Base-by-base conservation (phyloP, 2,888 invertebrate genomes). In the Eristalinus sepulchralis region DNA sequence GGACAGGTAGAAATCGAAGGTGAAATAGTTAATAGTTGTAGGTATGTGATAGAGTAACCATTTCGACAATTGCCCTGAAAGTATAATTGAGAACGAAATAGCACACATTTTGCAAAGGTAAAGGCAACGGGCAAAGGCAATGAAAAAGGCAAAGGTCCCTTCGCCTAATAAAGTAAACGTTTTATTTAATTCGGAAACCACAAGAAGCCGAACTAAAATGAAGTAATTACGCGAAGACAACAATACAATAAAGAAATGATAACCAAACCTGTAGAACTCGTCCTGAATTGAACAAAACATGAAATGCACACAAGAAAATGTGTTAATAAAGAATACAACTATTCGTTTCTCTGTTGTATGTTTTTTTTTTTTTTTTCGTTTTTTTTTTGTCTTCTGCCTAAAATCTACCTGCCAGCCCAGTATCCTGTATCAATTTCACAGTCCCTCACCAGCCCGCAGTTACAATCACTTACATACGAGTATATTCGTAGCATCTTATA, bases 281-380 rank as follows among this genome's bases (percentile, higher is more conserved):
- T 78, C 68, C 66, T 57, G 62, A 64, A 75, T 59, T 53, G 20
- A 47, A 62, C 31, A 77, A 62, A 59, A 62, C 79, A 73, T 31
- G 53, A 79, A 63, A 79, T 59, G 73, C 79, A 75, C 73, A 79
- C 62, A 66, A 70, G 83, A 83, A 83, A 73, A 79, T 79, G 83
- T 83, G 83, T 83, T 79, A 79, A 79, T 83, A 79, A 70, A 79
- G 79, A 83, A 73, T 55, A 79, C 79, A 83, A 79, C 70, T 70
- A 83, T 79, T 70, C 60, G 83, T 64, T 83, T 79, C 68, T 70
- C 55, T 73, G 73, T 73, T 31, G 60, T 57, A 36, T 27, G 2
- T 36, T 53, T n/a, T 8, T 53, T 13, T 53, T 53, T 1, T 57
- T 57, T 57, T 59, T 59, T 39, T 39, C n/a, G 2, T 39, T 55